Percentiles rank a stretch among this genome's conserved stretches.
Evolutionary conservation across 1,140 invertebrate species (phyloP).

Genomic region (Micrasema longulum): DNA sequence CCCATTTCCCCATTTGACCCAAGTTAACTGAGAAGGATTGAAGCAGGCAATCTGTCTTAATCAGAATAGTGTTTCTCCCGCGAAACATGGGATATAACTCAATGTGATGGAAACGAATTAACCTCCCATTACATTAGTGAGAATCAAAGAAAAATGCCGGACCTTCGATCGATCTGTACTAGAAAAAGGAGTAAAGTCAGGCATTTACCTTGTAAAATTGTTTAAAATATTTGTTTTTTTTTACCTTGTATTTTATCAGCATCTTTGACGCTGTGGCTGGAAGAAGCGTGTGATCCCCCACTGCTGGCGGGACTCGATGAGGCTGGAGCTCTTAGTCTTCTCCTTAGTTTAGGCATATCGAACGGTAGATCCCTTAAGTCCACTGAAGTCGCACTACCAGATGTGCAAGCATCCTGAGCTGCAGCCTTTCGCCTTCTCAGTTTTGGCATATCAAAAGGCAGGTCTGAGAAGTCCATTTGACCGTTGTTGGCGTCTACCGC

Average conservation of each 20-base stretch:
- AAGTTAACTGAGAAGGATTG: conserved; percentile 9
- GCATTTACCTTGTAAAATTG: no score
- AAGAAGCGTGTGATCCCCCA: conserved; percentile 81
- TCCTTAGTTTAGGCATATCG: conserved; percentile 88
- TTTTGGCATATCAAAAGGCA: conserved; percentile 93
- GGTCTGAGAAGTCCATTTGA: conserved; percentile 75
- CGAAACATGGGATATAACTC: conserved; percentile 48
- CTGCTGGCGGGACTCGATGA: conserved; percentile 64
- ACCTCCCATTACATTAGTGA: conserved; percentile 38
- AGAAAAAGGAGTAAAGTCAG: no score
- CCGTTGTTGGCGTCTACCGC: conserved; percentile 62
- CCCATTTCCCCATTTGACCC: conserved; percentile 1
- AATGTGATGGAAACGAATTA: conserved; percentile 56
- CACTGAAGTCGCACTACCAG: conserved; percentile 78
- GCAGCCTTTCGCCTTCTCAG: conserved; percentile 76
- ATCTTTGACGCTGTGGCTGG: conserved; percentile 81
- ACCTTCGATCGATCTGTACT: no score
- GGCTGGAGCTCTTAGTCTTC: conserved; percentile 73
- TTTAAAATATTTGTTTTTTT: not conserved
- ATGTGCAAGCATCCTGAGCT: conserved; percentile 73
- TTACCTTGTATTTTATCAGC: conserved; percentile 67
- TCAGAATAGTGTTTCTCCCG: conserved; percentile 64
- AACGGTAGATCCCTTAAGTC: conserved; percentile 85
- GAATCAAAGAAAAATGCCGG: no score
- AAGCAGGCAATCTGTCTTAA: conserved; percentile 66